Evolutionary conservation across 1,140 invertebrate species (phyloP).

Genomic region (Vanessa atalanta): DNA sequence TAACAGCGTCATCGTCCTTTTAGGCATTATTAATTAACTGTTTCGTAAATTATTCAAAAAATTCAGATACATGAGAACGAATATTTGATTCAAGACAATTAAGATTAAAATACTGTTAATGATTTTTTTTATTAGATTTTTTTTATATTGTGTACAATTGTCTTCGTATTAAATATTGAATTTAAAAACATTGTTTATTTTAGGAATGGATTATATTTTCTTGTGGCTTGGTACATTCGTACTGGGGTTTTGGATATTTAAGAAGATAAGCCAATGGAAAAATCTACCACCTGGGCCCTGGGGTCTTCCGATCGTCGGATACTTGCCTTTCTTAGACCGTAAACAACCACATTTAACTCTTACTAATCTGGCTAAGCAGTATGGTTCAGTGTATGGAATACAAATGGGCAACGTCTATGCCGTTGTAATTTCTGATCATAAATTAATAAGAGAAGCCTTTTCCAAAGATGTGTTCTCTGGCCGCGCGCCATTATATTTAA

Average conservation of each 20-base stretch:
- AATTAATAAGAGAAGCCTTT: constrained; percentile 86
- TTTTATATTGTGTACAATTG: no score
- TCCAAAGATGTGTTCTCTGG: constrained; percentile 85
- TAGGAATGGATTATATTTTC: constrained; percentile 70
- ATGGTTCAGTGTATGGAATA: constrained; percentile 87
- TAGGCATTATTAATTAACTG: no score
- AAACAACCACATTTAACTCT: constrained; percentile 86
- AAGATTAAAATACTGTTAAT: no score
- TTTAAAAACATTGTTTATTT: constrained; percentile 28
- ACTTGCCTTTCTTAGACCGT: constrained; percentile 86
- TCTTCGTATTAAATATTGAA: no score
- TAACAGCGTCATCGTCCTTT: no score
- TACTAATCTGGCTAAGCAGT: constrained; percentile 83
- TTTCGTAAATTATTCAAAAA: no score
- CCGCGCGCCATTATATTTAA: constrained; percentile 89
- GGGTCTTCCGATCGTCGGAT: constrained; percentile 89
- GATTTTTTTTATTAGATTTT: no score
- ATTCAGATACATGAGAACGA: no score
- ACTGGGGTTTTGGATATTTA: constrained; percentile 68
- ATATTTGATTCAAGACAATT: no score
- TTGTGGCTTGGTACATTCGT: constrained; percentile 64
- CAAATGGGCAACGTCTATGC: constrained; percentile 87
- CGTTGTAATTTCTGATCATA: constrained; percentile 87
- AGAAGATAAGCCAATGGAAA: constrained; percentile 65
- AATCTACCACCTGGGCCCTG: constrained; percentile 88